Conservation (phyloP, 2,113 vertebrate genomes). For the Ictidomys tridecemlineatus region DNA sequence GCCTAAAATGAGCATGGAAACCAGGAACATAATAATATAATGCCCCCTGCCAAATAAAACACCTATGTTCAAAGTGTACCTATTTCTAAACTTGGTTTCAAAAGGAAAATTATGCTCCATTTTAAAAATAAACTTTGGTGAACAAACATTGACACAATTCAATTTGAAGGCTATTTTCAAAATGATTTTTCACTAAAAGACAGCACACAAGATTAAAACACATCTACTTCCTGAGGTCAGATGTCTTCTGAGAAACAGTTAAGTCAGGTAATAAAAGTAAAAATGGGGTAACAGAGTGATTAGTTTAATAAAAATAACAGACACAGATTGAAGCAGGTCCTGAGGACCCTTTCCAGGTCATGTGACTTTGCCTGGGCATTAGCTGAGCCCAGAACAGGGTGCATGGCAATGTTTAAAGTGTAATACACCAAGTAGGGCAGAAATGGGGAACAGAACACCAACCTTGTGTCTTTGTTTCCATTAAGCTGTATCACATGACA, state of each 20-base stretch:
- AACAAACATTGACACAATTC: background rate
- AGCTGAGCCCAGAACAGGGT: constrained; percentile 39
- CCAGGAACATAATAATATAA: background rate
- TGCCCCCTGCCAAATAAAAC: background rate
- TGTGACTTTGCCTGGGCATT: constrained; percentile 63
- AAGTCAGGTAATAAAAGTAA: constrained; percentile 69
- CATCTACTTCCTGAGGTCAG: background rate
- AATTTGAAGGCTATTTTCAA: background rate
- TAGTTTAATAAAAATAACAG: constrained; percentile 57
- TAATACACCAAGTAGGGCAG: constrained; percentile 84
- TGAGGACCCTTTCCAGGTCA: constrained; percentile 62
- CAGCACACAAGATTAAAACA: background rate
- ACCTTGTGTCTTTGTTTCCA: constrained; percentile 84
- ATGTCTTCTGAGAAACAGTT: background rate
- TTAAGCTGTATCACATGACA: constrained; percentile 81
- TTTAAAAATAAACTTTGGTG: background rate
- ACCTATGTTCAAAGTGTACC: rapidly evolving
- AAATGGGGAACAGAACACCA: constrained; percentile 84
- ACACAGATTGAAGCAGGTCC: constrained; percentile 51
- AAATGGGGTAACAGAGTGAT: constrained; percentile 60
- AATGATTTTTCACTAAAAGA: background rate
- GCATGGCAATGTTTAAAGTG: constrained; percentile 81
- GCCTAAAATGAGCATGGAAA: background rate
- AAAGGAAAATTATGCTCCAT: background rate
- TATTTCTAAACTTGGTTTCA: background rate